Evolutionary conservation across 2,797 vertebrate genomes (phyloP).

Genomic region (Emys orbicularis): DNA sequence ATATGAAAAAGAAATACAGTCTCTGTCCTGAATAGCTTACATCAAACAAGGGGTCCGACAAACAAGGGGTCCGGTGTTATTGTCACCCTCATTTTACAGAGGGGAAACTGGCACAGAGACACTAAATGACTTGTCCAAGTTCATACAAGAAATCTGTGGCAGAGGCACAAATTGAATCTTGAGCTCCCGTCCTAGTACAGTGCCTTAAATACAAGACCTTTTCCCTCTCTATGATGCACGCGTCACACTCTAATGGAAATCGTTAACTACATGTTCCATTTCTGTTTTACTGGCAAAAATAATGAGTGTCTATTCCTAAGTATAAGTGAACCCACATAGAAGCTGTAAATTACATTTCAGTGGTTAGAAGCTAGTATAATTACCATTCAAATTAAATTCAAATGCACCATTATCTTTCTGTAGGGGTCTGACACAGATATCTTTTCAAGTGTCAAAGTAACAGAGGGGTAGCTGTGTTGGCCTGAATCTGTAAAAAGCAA

Average conservation of each 20-base stretch:
- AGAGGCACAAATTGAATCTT: not conserved
- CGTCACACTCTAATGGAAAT: not conserved
- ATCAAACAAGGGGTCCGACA: not conserved
- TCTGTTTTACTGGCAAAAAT: not conserved
- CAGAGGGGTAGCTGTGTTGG: too few relatives aligned
- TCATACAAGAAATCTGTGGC: not conserved
- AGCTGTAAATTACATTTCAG: not conserved
- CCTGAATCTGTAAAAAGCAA: too few relatives aligned
- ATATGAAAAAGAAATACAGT: not conserved
- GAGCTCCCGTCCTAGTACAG: not conserved
- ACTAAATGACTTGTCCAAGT: not conserved
- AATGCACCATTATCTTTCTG: not conserved
- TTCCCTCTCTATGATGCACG: not conserved
- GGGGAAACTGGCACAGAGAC: not conserved
- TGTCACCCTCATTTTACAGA: not conserved
- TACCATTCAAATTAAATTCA: not conserved
- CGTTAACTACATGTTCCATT: not conserved
- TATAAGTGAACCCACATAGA: not conserved
- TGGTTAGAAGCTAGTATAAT: not conserved
- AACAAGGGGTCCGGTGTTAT: not conserved
- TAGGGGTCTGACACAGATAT: not conserved
- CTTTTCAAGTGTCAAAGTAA: not conserved
- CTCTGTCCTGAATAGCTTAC: not conserved
- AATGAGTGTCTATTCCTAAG: not conserved
- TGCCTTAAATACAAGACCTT: not conserved